Evolutionary conservation across 2,797 vertebrate genomes (phyloP), one percentile per base, ranked within the genome.

Genomic region (Tadarida brasiliensis): DNA sequence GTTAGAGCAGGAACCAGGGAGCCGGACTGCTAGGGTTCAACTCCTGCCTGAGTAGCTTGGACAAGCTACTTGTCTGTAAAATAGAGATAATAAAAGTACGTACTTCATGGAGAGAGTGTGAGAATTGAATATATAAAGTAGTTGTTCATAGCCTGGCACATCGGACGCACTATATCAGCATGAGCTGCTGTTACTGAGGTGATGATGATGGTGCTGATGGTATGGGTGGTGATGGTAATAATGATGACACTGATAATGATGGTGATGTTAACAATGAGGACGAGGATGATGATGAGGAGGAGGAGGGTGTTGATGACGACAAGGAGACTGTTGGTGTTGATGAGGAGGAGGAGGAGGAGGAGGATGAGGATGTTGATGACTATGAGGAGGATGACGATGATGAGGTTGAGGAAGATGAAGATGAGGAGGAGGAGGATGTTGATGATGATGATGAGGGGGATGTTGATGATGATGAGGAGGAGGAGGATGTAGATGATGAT

Each of bases 161-260:
- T 0, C 11, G 63, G 6, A 2, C 47, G 26, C 15, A 0, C 63
- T 9, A 0, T 11, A 0, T n/a, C 4, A 44, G 61, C 61, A 5
- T 11, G 2, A 28, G 61, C 15, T 19, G 57, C 63, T 49, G 19
- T 28, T 28, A 11, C 12, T 3, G 7, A 39, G 83, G 51, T 20
- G 8, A 11, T 7, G 51, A 2, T 1, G 59, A 2, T 3, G 57
- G 24, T 5, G 49, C 7, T 24, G 35, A 3, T 5, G 54, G 19
- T 10, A 16, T 4, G 3, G 17, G 11, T 1, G 26, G 17, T 2
- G 11, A 44, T 6, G 17, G 0, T 19, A 20, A 3, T 51, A 24
- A 47, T 11, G n/a, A 10, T 33, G 61, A 20, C 33, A 22, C 12
- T 35, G n/a, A 9, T 20, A 14, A 0, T 63, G 26, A 1, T 26